Conservation (phyloP, 2,113 vertebrate species). For the Haplochromis vanheusdeni region DNA sequence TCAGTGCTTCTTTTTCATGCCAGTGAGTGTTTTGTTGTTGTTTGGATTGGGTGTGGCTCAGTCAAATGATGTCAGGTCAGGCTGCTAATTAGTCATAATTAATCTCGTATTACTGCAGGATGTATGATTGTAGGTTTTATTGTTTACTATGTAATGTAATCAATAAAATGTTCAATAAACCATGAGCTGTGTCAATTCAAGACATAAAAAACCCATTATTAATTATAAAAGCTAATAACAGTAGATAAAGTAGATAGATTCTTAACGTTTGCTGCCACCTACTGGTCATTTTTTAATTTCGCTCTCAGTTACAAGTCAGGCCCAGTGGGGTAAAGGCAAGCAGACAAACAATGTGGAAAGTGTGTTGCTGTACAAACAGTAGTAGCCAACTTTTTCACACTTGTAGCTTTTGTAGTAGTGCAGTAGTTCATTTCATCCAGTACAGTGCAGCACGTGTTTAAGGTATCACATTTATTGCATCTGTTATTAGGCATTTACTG, state of each 20-base stretch:
- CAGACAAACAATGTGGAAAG: background rate
- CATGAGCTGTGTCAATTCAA: background rate
- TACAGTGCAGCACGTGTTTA: background rate
- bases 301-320: background rate
- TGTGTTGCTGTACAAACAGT: background rate
- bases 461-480: background rate
- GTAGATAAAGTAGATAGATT: background rate
- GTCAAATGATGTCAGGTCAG: background rate
- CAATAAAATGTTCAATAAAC: background rate
- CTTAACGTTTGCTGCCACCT: background rate
- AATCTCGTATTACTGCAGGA: background rate
- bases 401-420: background rate
- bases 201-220: accelerated
- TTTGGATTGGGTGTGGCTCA: accelerated
- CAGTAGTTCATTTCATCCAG: background rate
- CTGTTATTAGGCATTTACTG: background rate
- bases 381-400: background rate
- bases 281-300: accelerated
- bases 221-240: background rate
- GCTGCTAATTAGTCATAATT: background rate
- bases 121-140: background rate
- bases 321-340: accelerated
- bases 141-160: background rate
- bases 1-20: background rate
- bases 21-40: background rate